phyloP scores from a whole-genome alignment of 2,113 vertebrate species.

The Mus musculus region GRCm39 chr10:29526501-29527000 shows the following conservation, averaged over 20 bases:
- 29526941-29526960: not conserved
- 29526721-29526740: slow-evolving; percentile 56
- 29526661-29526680: slow-evolving; percentile 34
- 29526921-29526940: slow-evolving; percentile 43
- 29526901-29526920: slow-evolving; percentile 56
- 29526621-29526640: slow-evolving; percentile 58
- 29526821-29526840: slow-evolving; percentile 49
- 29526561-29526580: not conserved
- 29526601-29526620: slow-evolving; percentile 19
- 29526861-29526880: slow-evolving; percentile 45
- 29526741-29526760: not conserved
- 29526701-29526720: not conserved
- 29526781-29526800: slow-evolving; percentile 46
- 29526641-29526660: slow-evolving; percentile 49
- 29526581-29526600: slow-evolving; percentile 21
- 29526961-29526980: not conserved
- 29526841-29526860: slow-evolving; percentile 25
- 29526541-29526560: not conserved
- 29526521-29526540: not conserved
- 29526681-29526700: not conserved
- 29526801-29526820: slow-evolving; percentile 37
- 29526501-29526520: not conserved
- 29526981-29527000: not conserved
- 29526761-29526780: slow-evolving; percentile 61
- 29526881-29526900: slow-evolving; percentile 43